Evolutionary conservation across 2,113 vertebrate genomes (phyloP), one percentile per base, ranked within the genome.

Genomic region (Beaufortia kweichowensis): DNA sequence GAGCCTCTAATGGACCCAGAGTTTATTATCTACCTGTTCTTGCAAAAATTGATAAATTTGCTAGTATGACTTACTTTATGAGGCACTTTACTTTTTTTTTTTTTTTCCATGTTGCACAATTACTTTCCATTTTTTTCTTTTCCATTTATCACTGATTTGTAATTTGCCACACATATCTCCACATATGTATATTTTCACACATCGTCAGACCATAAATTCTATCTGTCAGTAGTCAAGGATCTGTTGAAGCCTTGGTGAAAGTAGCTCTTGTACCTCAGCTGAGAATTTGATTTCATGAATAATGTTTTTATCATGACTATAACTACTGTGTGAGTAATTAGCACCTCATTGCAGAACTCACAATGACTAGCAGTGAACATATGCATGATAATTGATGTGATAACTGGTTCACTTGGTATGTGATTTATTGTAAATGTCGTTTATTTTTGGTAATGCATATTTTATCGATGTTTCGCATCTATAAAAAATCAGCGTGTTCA

Each of bases 301-400:
- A 66, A 46, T 8, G 39, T 50, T 14, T 69, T 41, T 68, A 39
- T 77, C 10, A 55, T 79, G 55, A 66, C 48, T 66, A 39, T 35
- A 65, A 66, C 65, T 59, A 48, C n/a, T n/a, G n/a, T n/a, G n/a
- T n/a, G n/a, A 6, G 64, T n/a, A 29, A 15, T 57, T 67, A 46
- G 5, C 12, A 35, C 35, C 35, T 55, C 7, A 7, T 62, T 29
- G 29, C 43, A 64, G 46, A 35, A 12, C 31, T 29, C 48, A n/a
- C 61, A 33, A 6, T 75, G 61, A 11, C 61, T 24, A 31, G 19
- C 48, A n/a, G 12, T 62, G 56, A 43, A 62, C 41, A 69, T 67
- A n/a, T 68, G 63, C 46, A 1, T 29, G n/a, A 60, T 77, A 31
- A 26, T 28, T 66, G 53, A 59, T 66, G 63, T 29, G 26, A 59